These are phyloP conservation scores for Cacoxenus indagator DNA, from an alignment of 2,888 invertebrate species.

Conservation along the genomic window DNA sequence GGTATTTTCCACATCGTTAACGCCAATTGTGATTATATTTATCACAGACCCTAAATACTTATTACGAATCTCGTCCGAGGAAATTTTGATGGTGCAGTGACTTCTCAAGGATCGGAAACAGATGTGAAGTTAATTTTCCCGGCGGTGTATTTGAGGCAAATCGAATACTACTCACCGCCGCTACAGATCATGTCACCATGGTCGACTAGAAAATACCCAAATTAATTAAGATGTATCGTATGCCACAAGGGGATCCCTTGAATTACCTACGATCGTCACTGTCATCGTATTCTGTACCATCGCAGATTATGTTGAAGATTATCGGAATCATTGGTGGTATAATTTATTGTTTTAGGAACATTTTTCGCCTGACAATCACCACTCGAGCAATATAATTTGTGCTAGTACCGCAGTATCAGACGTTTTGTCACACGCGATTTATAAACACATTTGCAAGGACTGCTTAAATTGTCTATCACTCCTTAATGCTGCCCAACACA, in stretches of 20 bases:
- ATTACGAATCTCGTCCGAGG: constrained; percentile 78
- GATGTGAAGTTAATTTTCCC: constrained; percentile 80
- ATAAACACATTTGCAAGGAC: constrained; percentile 78
- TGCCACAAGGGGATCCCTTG: not conserved
- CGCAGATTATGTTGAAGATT: constrained; percentile 79
- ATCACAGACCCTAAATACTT: constrained; percentile 80
- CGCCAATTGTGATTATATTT: constrained; percentile 79
- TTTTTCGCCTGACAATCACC: constrained; percentile 80
- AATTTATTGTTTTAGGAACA: constrained; percentile 78
- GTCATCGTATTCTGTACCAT: constrained; percentile 72
- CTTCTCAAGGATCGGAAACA: constrained; percentile 78
- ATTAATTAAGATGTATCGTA: not conserved
- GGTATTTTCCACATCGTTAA: constrained; percentile 75
- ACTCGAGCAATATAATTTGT: constrained; percentile 78
- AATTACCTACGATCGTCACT: constrained; percentile 76
- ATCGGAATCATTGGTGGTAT: constrained; percentile 78
- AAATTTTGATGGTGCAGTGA: constrained; percentile 76
- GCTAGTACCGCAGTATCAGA: constrained; percentile 78
- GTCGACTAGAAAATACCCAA: constrained; percentile 64
- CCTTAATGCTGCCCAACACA: constrained; percentile 67
- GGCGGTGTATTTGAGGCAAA: constrained; percentile 81
- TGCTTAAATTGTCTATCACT: constrained; percentile 75
- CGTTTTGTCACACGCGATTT: constrained; percentile 74
- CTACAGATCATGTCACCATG: constrained; percentile 75
- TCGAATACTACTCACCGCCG: constrained; percentile 77